phyloP scores from a whole-genome alignment of 2,113 vertebrate genomes.

The Ciconia stormi region DNA sequence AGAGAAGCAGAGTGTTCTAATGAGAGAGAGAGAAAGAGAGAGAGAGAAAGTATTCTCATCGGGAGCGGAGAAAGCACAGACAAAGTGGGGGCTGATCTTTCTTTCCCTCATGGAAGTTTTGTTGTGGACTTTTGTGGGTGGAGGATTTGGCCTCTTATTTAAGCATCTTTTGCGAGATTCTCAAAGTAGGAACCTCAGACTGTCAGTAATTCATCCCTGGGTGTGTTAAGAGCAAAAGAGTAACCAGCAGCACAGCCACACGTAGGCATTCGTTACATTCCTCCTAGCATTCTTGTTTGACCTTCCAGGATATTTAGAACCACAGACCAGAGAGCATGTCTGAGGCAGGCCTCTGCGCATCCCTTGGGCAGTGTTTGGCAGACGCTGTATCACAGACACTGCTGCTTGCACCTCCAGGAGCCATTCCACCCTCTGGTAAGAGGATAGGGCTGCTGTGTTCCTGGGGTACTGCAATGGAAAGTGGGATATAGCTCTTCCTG shows the following conservation, averaged over 20 bases:
- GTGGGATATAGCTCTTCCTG: not conserved
- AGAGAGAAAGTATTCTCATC: not conserved
- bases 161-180: not conserved
- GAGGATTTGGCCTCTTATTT: not conserved
- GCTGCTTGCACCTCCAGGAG: not conserved
- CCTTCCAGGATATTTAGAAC: not conserved
- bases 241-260: not conserved
- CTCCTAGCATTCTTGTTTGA: not conserved
- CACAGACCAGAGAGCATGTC: too few species aligned
- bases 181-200: not conserved
- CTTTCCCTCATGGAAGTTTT: not conserved
- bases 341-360: not conserved
- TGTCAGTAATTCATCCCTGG: not conserved
- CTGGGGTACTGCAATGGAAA: not conserved
- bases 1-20: not conserved
- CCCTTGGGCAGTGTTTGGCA: not conserved
- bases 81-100: not conserved
- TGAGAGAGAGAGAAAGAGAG: not conserved
- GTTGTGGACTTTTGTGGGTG: not conserved
- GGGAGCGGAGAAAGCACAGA: not conserved
- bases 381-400: not conserved
- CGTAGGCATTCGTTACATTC: not conserved
- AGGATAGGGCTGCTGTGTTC: not conserved
- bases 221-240: not conserved
- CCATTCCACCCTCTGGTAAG: too few species aligned